Evolutionary conservation across 37 sponge, comb jelly and placozoan species (phyloP).

Genomic region (Axinella damicornis): DNA sequence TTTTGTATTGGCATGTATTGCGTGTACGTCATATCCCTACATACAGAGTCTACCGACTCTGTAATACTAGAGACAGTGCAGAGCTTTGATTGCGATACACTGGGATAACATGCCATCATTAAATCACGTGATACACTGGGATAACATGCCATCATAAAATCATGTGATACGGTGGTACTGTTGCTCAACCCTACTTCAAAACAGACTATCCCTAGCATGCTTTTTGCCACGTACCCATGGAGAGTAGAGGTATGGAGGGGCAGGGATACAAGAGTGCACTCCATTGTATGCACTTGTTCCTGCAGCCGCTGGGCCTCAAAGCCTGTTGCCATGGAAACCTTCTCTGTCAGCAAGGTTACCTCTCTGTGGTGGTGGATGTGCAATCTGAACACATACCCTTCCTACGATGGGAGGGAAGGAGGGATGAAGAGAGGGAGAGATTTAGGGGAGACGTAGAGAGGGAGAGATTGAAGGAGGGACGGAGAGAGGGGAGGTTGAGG

Average conservation of each 20-base stretch:
- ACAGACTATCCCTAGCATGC: too few relatives aligned
- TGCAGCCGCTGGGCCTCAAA: background rate
- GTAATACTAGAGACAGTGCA: too few relatives aligned
- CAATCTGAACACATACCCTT: slow-evolving; percentile 86
- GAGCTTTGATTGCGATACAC: too few relatives aligned
- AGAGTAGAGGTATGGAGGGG: slow-evolving; percentile 71
- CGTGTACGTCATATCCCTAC: too few relatives aligned
- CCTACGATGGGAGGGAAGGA: slow-evolving; percentile 7
- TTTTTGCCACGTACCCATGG: slow-evolving; percentile 77
- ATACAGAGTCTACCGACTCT: too few relatives aligned
- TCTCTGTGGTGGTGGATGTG: slow-evolving; percentile 71
- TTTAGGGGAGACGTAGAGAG: too few relatives aligned
- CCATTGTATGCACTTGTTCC: background rate
- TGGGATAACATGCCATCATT: background rate
- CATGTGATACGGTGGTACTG: too few relatives aligned
- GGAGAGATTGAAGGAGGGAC: too few relatives aligned
- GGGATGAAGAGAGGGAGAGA: background rate
- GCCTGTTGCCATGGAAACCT: background rate
- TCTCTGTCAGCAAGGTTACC: slow-evolving; percentile 42
- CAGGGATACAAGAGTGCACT: slow-evolving; percentile 31
- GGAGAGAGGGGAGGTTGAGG: background rate
- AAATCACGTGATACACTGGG: too few relatives aligned
- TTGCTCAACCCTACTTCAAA: too few relatives aligned
- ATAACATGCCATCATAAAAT: too few relatives aligned
- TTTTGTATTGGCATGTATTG: too few relatives aligned